Evolutionary conservation across 1,140 invertebrate genomes (phyloP).

Genomic region (Trichonephila clavata): DNA sequence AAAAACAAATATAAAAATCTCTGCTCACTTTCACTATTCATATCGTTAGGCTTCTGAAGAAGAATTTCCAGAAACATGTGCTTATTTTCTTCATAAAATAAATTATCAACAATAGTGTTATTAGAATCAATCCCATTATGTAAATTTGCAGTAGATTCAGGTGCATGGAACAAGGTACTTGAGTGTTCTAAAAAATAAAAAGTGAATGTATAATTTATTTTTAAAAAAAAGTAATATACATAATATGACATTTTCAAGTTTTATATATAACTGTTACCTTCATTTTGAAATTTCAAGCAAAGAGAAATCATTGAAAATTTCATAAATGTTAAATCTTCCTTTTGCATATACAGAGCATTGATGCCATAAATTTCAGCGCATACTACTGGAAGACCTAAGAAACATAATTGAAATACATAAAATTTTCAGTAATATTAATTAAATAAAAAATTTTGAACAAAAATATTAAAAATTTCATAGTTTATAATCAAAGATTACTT

Average conservation of each 20-base stretch:
- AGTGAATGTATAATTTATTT: too few relatives aligned
- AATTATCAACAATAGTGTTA: not conserved
- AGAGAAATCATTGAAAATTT: slow-evolving; percentile 27
- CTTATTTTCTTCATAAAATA: not conserved
- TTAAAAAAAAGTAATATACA: not conserved
- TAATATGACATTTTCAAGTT: too few relatives aligned
- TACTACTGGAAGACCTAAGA: slow-evolving; percentile 9
- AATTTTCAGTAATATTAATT: too few relatives aligned
- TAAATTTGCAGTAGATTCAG: slow-evolving; percentile 77
- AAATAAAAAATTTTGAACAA: too few relatives aligned
- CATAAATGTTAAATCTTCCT: not conserved
- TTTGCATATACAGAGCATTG: not conserved
- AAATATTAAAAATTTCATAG: too few relatives aligned
- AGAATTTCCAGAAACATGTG: slow-evolving; percentile 30
- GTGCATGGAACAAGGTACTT: slow-evolving; percentile 78
- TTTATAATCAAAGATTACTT: too few relatives aligned
- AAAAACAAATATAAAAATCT: not conserved
- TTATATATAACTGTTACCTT: slow-evolving; percentile 8
- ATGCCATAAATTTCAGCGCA: slow-evolving; percentile 23
- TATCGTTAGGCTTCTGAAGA: slow-evolving; percentile 39
- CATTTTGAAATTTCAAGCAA: slow-evolving; percentile 31
- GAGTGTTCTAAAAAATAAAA: slow-evolving; percentile 43
- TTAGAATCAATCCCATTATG: slow-evolving; percentile 37
- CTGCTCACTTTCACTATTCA: slow-evolving; percentile 14
- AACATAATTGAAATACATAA: not conserved